Evolutionary conservation across 30 jellyfish, hydroid and myxozoan genomes (phyloP), one percentile per base, ranked within the genome.

Genomic region (Aurelia sp.): DNA sequence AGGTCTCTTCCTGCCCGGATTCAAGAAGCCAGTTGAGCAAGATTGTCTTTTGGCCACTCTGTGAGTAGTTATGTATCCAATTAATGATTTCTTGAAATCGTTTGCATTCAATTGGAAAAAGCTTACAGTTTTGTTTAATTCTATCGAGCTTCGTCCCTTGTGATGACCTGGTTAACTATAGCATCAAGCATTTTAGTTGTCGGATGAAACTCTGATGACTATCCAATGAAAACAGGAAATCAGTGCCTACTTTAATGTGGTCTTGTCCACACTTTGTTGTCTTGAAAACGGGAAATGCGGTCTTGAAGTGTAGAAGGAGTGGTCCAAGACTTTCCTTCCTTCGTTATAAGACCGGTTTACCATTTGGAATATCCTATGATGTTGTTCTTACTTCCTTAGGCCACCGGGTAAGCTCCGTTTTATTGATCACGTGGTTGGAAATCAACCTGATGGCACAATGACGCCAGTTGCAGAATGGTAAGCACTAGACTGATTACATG

Each of bases 401-500:
- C 98, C 97, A 2, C 63, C 86, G 13, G 84, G 73, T 6, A 74
- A 81, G 65, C 84, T 92, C 20, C 63, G 88, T 15, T 92, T 87
- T 40, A 88, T 92, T 76, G 98, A 92, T 74, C 98, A 92, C 66
- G 89, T 81, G 66, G 98, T 92, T 11, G 98, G 98, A 5, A 92
- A 92, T 57, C 97, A 87, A 65, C 98, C 98, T 4, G 97, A 87
- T 52, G 80, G 70, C 30, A 92, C 52, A 6, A 92, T 92, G 98
- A 38, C 77, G 9, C 96, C 98, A 21, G 96, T 88, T 47, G 98
- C 96, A 13, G 98, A 92, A 2, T 74, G 92, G 96, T 88, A 87
- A 76, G 80, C 67, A 5, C 15, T 5, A 4, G 50, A 38, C 9
- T 38, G 2, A 27, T 27, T 27, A 27, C 33, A 27, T 27, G 33